Percentiles rank a stretch among this genome's conserved stretches.
Conservation (phyloP, 2,888 invertebrate species). For the Alloscopus bannaensis region DNA sequence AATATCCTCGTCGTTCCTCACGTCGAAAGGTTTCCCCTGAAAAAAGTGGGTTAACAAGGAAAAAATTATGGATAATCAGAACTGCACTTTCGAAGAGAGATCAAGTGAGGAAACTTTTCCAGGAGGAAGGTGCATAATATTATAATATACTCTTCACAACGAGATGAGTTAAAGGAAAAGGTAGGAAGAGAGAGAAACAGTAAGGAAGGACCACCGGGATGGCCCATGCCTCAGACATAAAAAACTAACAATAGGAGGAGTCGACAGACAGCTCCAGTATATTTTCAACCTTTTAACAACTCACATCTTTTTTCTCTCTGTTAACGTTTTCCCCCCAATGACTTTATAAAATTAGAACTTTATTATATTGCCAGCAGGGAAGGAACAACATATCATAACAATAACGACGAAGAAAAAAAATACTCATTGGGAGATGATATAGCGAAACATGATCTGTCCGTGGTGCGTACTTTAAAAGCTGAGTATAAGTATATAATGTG, state of each 20-base stretch:
- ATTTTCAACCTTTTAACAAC: slow-evolving; percentile 71
- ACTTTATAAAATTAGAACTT: slow-evolving; percentile 73
- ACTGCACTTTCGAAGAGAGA: not conserved
- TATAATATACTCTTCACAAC: slow-evolving; percentile 46
- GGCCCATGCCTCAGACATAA: slow-evolving; percentile 66
- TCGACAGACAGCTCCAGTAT: slow-evolving; percentile 72
- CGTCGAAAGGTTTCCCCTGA: slow-evolving; percentile 23
- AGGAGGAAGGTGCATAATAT: slow-evolving; percentile 47
- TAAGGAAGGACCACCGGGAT: slow-evolving; percentile 70
- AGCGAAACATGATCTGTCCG: too few relatives aligned
- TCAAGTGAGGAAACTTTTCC: not conserved
- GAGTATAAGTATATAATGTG: too few relatives aligned
- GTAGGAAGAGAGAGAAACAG: slow-evolving; percentile 49
- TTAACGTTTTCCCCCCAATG: too few relatives aligned
- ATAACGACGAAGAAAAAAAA: slow-evolving; percentile 52
- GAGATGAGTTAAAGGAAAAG: too few relatives aligned
- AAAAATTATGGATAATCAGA: slow-evolving; percentile 44
- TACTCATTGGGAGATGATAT: too few relatives aligned
- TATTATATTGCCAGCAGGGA: slow-evolving; percentile 69
- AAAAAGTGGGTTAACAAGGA: slow-evolving; percentile 63
- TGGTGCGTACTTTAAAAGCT: not conserved
- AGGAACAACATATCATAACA: slow-evolving; percentile 65
- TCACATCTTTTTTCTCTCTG: slow-evolving; percentile 65
- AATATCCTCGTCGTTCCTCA: slow-evolving; percentile 39
- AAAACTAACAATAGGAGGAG: slow-evolving; percentile 72